Evolutionary conservation across 2,113 vertebrate species (phyloP), one percentile per base, ranked within the genome.

Genomic region (Pterocles burchelli): DNA sequence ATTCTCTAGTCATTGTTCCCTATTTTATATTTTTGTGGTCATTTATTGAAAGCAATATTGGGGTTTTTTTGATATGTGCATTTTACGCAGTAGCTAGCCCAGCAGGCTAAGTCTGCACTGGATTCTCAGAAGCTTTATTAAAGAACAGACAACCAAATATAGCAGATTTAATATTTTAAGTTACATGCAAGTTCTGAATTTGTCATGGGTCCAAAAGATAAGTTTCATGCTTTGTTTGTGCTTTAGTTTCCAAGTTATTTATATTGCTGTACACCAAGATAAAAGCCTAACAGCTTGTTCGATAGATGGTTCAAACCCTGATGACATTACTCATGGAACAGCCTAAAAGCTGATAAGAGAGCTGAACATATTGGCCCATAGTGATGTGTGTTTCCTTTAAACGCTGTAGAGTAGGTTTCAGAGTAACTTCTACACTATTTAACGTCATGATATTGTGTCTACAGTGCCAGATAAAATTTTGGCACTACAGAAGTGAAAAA

Each of bases 381-480:
- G 59, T 36, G 17, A 95, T 88, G 63, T 71, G 25, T 68, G 52
- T 78, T 93, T 88, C 88, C 43, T 77, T 86, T 92, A 90, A 72
- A 61, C 45, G 28, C 1, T 75, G 15, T 61, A 43, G 29, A 61
- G 19, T 55, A 48, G 7, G 21, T 71, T 80, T 86, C 43, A 70
- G 29, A 90, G 75, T n/a, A 20, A 86, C 65, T 90, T 81, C 57
- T 88, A 13, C 33, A n/a, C 41, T 90, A 72, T 84, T 94, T 88
- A 80, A 80, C 84, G 45, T 36, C 24, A 68, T 68, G 18, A 17
- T 57, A 33, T 72, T 41, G 22, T 19, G 8, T 54, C 10, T 33
- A 63, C 6, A 16, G 10, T 58, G 73, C 51, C 63, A 93, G 65
- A 85, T 52, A 66, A 83, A 85, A 77, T 74, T 83, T 91, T 91